These are phyloP conservation scores for Stenodema calcarata DNA, from an alignment of 2,888 invertebrate genomes.

Conservation along the genomic window DNA sequence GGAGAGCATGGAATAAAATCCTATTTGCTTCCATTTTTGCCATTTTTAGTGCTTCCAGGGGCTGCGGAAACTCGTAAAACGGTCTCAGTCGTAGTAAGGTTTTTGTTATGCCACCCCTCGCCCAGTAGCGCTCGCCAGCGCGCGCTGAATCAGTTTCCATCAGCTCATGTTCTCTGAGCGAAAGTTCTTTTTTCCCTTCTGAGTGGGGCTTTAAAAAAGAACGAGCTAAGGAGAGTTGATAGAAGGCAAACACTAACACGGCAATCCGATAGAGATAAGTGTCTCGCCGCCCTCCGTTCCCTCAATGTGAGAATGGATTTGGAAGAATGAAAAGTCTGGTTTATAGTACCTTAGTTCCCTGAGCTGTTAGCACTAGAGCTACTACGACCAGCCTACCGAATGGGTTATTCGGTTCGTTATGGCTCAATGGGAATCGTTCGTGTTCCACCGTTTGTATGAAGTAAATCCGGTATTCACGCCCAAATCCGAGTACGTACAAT, in stretches of 20 bases:
- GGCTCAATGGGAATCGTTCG: too few relatives aligned
- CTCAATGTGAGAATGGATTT: background rate
- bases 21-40: conserved; percentile 34
- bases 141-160: background rate
- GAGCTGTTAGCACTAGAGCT: too few relatives aligned
- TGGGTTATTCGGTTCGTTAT: too few relatives aligned
- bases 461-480: too few relatives aligned
- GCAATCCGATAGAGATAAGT: background rate
- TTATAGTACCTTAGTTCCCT: too few relatives aligned
- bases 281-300: too few relatives aligned
- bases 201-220: background rate
- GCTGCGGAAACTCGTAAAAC: conserved; percentile 11
- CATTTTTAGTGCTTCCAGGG: conserved; percentile 10
- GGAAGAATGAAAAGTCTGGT: too few relatives aligned
- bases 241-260: background rate
- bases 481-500: too few relatives aligned
- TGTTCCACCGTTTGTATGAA: too few relatives aligned
- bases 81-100: background rate
- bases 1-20: conserved; percentile 21
- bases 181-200: background rate
- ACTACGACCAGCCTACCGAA: too few relatives aligned
- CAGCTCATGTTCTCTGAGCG: background rate
- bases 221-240: background rate
- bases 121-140: background rate
- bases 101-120: background rate